phyloP scores from a whole-genome alignment of 2,888 invertebrate species.

The Lordiphosa andalusiaca region DNA sequence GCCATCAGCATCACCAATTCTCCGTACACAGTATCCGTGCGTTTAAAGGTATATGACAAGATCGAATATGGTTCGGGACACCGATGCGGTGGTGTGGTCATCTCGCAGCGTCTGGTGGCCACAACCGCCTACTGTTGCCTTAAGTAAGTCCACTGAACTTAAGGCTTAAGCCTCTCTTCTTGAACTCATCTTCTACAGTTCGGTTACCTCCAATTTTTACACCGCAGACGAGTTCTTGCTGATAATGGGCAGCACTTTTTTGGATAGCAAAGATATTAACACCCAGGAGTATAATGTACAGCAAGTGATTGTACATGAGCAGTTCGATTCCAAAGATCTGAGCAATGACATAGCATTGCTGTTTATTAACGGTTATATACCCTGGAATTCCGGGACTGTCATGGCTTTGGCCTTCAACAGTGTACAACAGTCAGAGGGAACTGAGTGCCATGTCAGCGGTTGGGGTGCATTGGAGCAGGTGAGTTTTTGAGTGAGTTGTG shows the following conservation, averaged over 20 bases:
- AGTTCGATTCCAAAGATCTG: slow-evolving; percentile 38
- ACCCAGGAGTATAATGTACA: slow-evolving; percentile 57
- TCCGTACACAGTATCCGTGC: slow-evolving; percentile 67
- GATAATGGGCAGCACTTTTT: slow-evolving; percentile 66
- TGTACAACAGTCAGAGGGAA: slow-evolving; percentile 3
- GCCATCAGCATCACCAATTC: slow-evolving; percentile 35
- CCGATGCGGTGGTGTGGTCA: slow-evolving; percentile 68
- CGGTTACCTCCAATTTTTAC: slow-evolving; percentile 16
- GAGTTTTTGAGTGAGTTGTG: neutral
- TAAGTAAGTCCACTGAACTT: slow-evolving; percentile 24
- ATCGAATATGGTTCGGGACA: slow-evolving; percentile 62
- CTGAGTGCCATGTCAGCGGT: slow-evolving; percentile 65
- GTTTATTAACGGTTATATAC: slow-evolving; percentile 66
- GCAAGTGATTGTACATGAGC: slow-evolving; percentile 44
- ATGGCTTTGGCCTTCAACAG: slow-evolving; percentile 45
- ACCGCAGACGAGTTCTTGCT: slow-evolving; percentile 45
- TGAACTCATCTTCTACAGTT: slow-evolving; percentile 11
- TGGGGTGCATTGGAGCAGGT: slow-evolving; percentile 55
- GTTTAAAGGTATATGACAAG: slow-evolving; percentile 43
- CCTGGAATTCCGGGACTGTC: slow-evolving; percentile 38
- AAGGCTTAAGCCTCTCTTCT: neutral
- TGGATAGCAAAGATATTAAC: slow-evolving; percentile 13
- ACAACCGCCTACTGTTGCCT: slow-evolving; percentile 71
- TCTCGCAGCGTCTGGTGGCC: slow-evolving; percentile 56
- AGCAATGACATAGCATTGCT: slow-evolving; percentile 69